Conservation (phyloP, 2,888 invertebrate species). For the Meiosimyza decipiens region DNA sequence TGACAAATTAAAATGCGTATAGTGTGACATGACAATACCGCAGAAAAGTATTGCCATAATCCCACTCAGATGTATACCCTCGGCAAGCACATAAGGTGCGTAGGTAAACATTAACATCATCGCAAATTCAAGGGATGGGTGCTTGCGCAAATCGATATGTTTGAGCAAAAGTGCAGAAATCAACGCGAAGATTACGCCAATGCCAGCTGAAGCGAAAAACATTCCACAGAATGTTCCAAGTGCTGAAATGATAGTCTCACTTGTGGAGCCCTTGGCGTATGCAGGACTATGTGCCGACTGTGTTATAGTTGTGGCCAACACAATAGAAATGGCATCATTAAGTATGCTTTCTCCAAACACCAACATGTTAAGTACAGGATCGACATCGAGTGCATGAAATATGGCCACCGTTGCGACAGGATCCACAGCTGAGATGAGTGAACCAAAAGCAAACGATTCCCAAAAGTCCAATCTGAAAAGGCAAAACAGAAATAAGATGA, state of each 20-base stretch:
- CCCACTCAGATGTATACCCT: slow-evolving; percentile 94
- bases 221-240: slow-evolving; percentile 92
- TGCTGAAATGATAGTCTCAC: slow-evolving; percentile 88
- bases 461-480: slow-evolving; percentile 87
- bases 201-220: slow-evolving; percentile 98
- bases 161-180: slow-evolving; percentile 92
- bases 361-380: slow-evolving; percentile 98
- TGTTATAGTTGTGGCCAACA: slow-evolving; percentile 89
- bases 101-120: slow-evolving; percentile 99
- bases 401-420: slow-evolving; percentile 99
- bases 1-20: slow-evolving; percentile 97
- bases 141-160: slow-evolving; percentile 94
- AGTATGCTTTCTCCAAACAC: slow-evolving; percentile 88
- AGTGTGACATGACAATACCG: slow-evolving; percentile 99
- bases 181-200: slow-evolving; percentile 94
- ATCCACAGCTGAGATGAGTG: slow-evolving; percentile 96
- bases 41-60: slow-evolving; percentile 99
- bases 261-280: slow-evolving; percentile 72
- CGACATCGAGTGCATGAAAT: slow-evolving; percentile 96
- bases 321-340: slow-evolving; percentile 99
- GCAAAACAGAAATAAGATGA: neutral
- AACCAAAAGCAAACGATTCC: slow-evolving; percentile 98
- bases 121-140: slow-evolving; percentile 98
- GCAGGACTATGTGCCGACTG: slow-evolving; percentile 76
- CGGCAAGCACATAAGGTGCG: slow-evolving; percentile 97